phyloP scores from a whole-genome alignment of 2,888 invertebrate genomes.

The Aphrophora alni region DNA sequence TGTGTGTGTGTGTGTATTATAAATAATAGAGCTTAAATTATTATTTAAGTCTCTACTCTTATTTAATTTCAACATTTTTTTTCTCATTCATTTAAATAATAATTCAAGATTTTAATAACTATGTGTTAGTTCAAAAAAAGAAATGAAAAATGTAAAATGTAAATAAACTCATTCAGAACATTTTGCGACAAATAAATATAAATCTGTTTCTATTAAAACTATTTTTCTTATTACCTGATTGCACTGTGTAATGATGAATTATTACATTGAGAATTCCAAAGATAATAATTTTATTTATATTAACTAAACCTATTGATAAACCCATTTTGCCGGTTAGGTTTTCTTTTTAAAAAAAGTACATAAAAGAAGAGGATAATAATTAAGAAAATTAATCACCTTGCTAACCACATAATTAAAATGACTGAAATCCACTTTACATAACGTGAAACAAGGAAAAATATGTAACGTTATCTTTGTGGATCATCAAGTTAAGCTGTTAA shows the following conservation, averaged over 20 bases:
- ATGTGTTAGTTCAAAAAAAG: too few species aligned
- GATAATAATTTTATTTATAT: not conserved
- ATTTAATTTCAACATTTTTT: too few species aligned
- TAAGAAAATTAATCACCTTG: not conserved
- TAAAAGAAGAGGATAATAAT: not conserved
- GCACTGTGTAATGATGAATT: not conserved
- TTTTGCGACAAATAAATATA: too few species aligned
- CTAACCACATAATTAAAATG: not conserved
- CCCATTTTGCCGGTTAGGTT: not conserved
- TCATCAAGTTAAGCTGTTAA: not conserved
- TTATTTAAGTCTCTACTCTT: too few species aligned
- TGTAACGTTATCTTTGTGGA: not conserved
- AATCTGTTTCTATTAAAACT: too few species aligned
- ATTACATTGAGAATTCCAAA: not conserved
- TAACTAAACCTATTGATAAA: not conserved
- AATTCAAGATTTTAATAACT: too few species aligned
- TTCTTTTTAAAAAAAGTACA: not conserved
- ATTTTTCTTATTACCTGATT: not conserved
- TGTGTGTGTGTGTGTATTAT: too few species aligned
- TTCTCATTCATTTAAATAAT: too few species aligned
- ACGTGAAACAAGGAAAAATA: not conserved
- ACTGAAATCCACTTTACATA: not conserved
- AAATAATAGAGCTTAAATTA: too few species aligned
- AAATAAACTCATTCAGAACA: too few species aligned
- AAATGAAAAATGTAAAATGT: too few species aligned